Evolutionary conservation across 2,888 invertebrate species (phyloP).

Genomic region (Phortica magna): DNA sequence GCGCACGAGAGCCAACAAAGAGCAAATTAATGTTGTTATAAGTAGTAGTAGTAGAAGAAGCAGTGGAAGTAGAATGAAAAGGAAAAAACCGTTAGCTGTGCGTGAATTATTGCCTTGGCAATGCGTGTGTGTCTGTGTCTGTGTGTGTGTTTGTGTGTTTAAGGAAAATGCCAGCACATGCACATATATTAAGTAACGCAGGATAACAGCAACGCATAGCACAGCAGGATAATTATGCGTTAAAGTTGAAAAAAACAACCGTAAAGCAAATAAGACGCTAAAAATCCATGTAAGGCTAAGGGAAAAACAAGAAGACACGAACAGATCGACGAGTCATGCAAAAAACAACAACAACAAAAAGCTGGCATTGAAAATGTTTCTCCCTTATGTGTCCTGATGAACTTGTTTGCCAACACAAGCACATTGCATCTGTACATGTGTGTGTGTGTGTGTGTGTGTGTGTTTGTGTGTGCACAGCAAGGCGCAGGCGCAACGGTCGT

Average conservation of each 20-base stretch:
- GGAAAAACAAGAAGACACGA: no score
- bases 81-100: conserved; percentile 32
- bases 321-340: no score
- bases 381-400: not conserved
- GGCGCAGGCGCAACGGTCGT: not conserved
- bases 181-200: not conserved
- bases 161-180: conserved; percentile 12
- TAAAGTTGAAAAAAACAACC: not conserved
- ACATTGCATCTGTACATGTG: not conserved
- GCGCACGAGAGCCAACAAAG: not conserved
- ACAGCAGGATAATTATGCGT: not conserved
- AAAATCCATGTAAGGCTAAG: no score
- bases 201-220: not conserved
- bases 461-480: not conserved
- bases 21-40: not conserved
- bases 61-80: not conserved
- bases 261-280: not conserved
- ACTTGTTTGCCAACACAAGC: not conserved
- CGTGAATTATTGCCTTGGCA: conserved; percentile 23
- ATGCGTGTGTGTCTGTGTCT: not conserved
- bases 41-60: not conserved
- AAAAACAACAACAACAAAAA: no score
- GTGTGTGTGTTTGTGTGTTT: not conserved
- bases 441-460: not conserved
- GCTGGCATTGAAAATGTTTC: no score